A percentile compares a stretch with the other conserved stretches of the same genome.
Evolutionary conservation across 2,113 vertebrate genomes (phyloP).

Genomic region (Malurus melanocephalus): DNA sequence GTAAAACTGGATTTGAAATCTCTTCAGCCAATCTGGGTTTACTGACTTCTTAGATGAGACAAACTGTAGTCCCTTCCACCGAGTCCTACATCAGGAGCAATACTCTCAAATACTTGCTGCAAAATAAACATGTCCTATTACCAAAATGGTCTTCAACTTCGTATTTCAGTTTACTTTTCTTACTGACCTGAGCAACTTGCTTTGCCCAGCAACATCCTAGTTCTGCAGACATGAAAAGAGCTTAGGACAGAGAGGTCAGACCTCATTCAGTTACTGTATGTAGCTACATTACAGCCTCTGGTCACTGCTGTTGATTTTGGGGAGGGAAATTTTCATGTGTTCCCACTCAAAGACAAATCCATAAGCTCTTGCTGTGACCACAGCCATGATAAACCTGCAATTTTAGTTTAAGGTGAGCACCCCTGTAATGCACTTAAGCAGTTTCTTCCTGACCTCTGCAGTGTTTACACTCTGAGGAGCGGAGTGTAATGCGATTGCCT

Average conservation of each 20-base stretch:
- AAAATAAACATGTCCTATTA: background rate
- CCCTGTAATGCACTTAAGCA: background rate
- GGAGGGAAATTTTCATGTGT: background rate
- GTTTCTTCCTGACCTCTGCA: background rate
- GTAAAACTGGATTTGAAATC: background rate
- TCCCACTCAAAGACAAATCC: background rate
- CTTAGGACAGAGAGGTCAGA: background rate
- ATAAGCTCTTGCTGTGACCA: background rate
- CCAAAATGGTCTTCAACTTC: background rate
- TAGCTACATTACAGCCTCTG: background rate
- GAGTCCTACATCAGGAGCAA: background rate
- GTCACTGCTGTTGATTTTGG: background rate
- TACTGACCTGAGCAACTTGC: background rate
- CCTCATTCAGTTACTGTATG: accelerated
- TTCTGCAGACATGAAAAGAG: background rate
- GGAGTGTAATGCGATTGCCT: background rate
- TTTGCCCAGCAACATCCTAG: background rate
- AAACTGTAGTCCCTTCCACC: background rate
- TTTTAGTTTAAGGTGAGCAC: background rate
- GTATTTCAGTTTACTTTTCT: background rate
- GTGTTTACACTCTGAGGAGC: background rate
- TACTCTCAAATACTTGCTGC: background rate
- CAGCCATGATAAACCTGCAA: background rate
- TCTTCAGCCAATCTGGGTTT: background rate
- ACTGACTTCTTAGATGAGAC: background rate